Percentiles rank a stretch among this genome's conserved stretches.
These are phyloP conservation scores for Echinarachnius parma DNA, from an alignment of 53 echinoderm and acorn worm genomes.

Conservation along the genomic window DNA sequence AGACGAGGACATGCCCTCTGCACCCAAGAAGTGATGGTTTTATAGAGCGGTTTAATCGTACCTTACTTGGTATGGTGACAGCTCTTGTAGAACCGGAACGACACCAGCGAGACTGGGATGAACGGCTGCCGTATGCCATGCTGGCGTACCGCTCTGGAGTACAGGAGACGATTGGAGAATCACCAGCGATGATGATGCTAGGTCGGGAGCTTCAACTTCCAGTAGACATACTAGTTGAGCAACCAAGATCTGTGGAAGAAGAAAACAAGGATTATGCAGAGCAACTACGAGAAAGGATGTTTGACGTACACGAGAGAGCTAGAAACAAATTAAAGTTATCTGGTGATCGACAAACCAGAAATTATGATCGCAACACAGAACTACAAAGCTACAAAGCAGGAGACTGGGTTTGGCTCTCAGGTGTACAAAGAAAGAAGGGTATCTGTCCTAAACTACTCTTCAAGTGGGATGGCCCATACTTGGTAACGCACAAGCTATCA, in stretches of 20 bases:
- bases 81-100: constrained; percentile 1
- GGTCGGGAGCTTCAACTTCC: constrained; percentile 8
- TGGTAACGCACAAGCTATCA: not conserved
- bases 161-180: constrained; percentile 27
- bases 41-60: constrained; percentile 28
- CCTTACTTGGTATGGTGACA: not conserved
- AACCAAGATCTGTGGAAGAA: not conserved
- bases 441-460: constrained; percentile 1
- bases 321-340: not conserved
- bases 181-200: constrained; percentile 18
- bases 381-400: not conserved
- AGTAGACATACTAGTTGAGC: not conserved
- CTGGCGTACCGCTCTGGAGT: constrained; percentile 1
- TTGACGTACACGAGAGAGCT: not conserved
- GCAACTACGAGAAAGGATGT: constrained; percentile 14
- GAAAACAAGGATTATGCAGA: not conserved
- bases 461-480: constrained; percentile 20
- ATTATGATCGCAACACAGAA: constrained; percentile 1
- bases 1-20: constrained; percentile 11
- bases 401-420: constrained; percentile 11
- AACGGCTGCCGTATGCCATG: not conserved
- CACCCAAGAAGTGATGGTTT: constrained; percentile 33
- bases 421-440: constrained; percentile 14
- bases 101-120: constrained; percentile 19
- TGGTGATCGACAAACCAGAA: not conserved